Evolutionary conservation across 2,113 vertebrate species (phyloP).

Genomic region (Macaca mulatta): DNA sequence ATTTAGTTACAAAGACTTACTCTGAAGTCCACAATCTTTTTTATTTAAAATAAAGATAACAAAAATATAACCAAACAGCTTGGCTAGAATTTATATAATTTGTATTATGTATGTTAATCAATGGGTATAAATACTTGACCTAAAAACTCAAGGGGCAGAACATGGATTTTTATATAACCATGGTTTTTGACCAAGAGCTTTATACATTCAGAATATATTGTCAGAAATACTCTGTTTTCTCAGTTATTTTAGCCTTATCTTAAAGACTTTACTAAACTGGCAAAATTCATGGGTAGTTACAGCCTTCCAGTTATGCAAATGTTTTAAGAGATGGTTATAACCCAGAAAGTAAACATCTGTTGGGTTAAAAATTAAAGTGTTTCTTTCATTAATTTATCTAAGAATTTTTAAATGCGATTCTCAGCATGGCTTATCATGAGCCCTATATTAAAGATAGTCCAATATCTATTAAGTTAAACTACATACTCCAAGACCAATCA

Average conservation of each 20-base stretch:
- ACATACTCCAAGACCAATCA: neutral
- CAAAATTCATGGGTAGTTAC: neutral
- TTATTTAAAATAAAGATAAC: constrained; percentile 29
- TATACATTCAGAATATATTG: neutral
- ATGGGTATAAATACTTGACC: neutral
- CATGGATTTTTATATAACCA: neutral
- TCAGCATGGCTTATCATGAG: neutral
- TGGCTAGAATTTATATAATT: neutral
- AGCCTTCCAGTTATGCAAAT: neutral
- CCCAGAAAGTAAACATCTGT: constrained; percentile 32
- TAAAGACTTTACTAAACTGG: neutral
- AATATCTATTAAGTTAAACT: neutral
- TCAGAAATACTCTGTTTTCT: neutral
- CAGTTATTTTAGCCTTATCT: constrained; percentile 20
- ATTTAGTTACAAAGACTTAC: neutral
- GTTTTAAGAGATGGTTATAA: constrained; percentile 49
- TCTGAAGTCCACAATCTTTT: neutral
- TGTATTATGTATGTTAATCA: neutral
- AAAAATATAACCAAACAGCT: neutral
- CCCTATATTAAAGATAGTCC: neutral
- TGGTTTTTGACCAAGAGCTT: constrained; percentile 18
- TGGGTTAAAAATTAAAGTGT: constrained; percentile 40
- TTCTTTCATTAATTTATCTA: constrained; percentile 31
- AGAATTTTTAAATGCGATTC: neutral
- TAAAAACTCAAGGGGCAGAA: neutral